Evolutionary conservation across 2,113 vertebrate genomes (phyloP).

Genomic region (Macrotus californicus): DNA sequence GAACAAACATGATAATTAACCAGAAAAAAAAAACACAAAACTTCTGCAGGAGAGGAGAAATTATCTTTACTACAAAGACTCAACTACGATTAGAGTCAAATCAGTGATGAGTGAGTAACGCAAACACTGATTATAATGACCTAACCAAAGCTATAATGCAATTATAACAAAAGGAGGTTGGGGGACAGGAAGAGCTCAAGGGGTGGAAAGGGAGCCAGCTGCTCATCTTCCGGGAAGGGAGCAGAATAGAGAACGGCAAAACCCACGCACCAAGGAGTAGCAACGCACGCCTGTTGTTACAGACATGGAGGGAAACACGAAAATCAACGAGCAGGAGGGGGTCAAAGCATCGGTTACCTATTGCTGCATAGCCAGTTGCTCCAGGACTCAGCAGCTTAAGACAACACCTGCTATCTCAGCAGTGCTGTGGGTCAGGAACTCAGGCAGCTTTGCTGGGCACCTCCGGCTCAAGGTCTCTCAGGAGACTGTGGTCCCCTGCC

Average conservation of each 20-base stretch:
- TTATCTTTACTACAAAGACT: neutral
- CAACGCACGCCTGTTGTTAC: fast-evolving
- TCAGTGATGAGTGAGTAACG: neutral
- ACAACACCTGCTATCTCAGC: neutral
- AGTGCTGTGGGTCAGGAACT: neutral
- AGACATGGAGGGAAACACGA: neutral
- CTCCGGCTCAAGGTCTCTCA: neutral
- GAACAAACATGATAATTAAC: neutral
- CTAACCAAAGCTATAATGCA: neutral
- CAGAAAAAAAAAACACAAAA: neutral
- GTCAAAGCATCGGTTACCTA: neutral
- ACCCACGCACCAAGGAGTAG: no score
- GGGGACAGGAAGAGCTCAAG: neutral
- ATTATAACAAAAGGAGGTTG: neutral
- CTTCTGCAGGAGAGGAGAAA: neutral
- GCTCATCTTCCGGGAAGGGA: neutral
- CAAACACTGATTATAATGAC: neutral
- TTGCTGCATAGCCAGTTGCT: neutral
- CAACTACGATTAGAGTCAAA: neutral
- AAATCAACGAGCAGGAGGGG: neutral
- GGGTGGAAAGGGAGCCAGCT: neutral
- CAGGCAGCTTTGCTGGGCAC: neutral
- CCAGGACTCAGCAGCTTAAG: neutral
- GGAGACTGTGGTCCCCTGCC: no score
- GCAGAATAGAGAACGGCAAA: neutral